Evolutionary conservation across 2,113 vertebrate species (phyloP).

Genomic region (Benitochromis conjunctus): DNA sequence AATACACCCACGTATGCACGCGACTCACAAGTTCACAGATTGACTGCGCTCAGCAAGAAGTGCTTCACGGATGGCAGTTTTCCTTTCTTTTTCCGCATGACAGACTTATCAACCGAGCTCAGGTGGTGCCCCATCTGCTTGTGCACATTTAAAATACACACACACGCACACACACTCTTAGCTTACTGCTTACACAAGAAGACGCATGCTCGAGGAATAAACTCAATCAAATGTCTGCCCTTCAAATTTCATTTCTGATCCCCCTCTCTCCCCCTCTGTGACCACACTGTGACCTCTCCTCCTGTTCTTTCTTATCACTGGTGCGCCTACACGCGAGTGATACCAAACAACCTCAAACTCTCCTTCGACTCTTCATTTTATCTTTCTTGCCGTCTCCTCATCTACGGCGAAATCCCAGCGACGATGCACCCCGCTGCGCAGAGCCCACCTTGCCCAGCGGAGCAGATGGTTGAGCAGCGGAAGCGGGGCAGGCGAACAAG

Average conservation of each 20-base stretch:
- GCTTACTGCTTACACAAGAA: constrained; percentile 44
- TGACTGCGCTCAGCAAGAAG: constrained; percentile 66
- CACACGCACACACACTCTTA: not conserved
- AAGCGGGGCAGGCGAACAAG: not conserved
- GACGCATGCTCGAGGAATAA: constrained; percentile 54
- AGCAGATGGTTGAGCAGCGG: constrained; percentile 56
- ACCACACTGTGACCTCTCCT: constrained; percentile 28
- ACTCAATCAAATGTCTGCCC: constrained; percentile 57
- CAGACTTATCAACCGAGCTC: constrained; percentile 75
- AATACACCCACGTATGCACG: constrained; percentile 11
- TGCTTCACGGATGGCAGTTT: constrained; percentile 71
- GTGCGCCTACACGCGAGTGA: not conserved
- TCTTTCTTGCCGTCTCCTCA: not conserved
- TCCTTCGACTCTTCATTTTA: not conserved
- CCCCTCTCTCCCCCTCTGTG: not conserved
- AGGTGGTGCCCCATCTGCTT: constrained; percentile 72
- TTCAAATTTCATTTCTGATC: constrained; percentile 46
- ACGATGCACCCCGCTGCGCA: constrained; percentile 27
- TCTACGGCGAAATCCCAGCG: constrained; percentile 1
- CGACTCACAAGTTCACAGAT: constrained; percentile 50
- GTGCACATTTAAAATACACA: constrained; percentile 46
- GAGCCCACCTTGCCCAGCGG: constrained; percentile 25
- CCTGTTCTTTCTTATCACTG: not conserved
- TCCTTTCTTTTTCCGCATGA: constrained; percentile 66
- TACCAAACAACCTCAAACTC: constrained; percentile 14